A percentile compares a stretch with the other conserved stretches of the same genome.
phyloP scores from a whole-genome alignment of 1,140 invertebrate species.

The Orussus abietinus region DNA sequence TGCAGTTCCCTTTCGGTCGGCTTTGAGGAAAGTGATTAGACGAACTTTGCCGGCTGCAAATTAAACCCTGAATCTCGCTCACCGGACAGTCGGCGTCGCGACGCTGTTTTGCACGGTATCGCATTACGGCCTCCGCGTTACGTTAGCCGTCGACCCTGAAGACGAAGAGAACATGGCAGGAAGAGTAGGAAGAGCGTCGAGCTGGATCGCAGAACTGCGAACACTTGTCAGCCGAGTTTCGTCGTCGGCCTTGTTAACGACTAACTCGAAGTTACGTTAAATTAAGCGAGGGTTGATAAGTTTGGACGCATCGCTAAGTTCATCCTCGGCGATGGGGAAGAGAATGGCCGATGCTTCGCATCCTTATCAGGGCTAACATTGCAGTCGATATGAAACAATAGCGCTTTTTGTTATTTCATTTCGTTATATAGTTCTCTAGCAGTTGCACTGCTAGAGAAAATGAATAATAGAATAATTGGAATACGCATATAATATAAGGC shows the following conservation, averaged over 20 bases:
- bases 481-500: too few species aligned
- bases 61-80: conserved; percentile 26
- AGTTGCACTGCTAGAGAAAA: too few species aligned
- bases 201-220: conserved; percentile 24
- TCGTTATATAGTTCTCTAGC: too few species aligned
- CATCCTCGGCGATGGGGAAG: conserved; percentile 31
- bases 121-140: conserved; percentile 15
- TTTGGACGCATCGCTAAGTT: conserved; percentile 46
- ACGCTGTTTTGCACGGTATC: conserved; percentile 24
- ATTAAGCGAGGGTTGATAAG: conserved; percentile 48
- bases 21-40: too few species aligned
- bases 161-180: conserved; percentile 9
- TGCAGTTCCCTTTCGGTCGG: too few species aligned
- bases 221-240: conserved; percentile 33
- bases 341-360: too few species aligned
- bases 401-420: not conserved
- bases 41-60: conserved; percentile 25
- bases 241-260: conserved; percentile 37
- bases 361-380: too few species aligned
- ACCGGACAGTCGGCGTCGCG: conserved; percentile 18
- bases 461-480: too few species aligned
- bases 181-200: conserved; percentile 8
- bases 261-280: conserved; percentile 47
- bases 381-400: too few species aligned
- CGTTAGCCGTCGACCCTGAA: conserved; percentile 17